phyloP scores from a whole-genome alignment of 2,797 vertebrate genomes.

The Myotis vivesi region DNA sequence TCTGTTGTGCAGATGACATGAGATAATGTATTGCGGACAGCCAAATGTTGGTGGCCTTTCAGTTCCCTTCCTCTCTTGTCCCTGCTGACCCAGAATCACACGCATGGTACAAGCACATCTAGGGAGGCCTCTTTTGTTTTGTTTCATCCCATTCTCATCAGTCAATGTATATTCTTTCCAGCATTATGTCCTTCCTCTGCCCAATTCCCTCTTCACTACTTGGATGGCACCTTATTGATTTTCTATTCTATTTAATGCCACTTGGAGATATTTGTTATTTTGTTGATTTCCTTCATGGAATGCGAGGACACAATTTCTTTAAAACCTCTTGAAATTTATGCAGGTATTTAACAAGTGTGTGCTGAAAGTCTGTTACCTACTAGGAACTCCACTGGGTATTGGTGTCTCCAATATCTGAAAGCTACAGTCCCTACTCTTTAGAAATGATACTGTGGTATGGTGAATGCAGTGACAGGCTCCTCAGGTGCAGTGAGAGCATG shows the following conservation, averaged over 20 bases:
- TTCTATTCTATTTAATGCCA: neutral
- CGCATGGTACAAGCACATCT: fast-evolving
- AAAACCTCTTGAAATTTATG: neutral
- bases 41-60: slow-evolving; percentile 25
- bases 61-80: slow-evolving; percentile 1
- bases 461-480: neutral
- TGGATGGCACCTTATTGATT: neutral
- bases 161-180: neutral
- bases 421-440: neutral
- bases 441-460: neutral
- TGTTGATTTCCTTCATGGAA: slow-evolving; percentile 36
- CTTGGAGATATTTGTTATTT: neutral
- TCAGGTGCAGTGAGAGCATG: neutral
- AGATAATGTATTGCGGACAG: neutral
- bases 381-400: neutral
- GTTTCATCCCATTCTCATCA: neutral
- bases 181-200: neutral
- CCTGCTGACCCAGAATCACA: neutral
- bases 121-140: neutral
- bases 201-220: neutral
- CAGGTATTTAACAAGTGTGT: neutral
- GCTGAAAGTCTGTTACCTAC: neutral
- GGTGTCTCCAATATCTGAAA: neutral
- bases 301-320: slow-evolving; percentile 20
- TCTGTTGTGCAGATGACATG: neutral